Evolutionary conservation across 2,113 vertebrate genomes (phyloP), one percentile per base, ranked within the genome.

Genomic region (Sinocyclocheilus maitianheensis): DNA sequence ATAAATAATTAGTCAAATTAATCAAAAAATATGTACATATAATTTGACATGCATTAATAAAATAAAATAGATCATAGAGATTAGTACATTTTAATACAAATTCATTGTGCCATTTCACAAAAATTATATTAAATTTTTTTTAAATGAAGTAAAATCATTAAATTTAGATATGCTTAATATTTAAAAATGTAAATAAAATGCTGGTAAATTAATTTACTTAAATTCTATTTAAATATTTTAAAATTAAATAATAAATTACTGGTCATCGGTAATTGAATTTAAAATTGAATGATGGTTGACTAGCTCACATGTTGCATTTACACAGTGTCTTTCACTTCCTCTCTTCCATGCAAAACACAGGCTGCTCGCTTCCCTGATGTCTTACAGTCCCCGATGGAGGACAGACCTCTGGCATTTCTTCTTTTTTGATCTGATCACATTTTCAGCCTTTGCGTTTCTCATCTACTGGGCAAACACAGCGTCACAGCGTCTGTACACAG

Each of bases 401-500:
- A 79, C 34, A 79, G 34, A 62, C 77, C 53, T 74, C 67, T 63
- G 77, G 26, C 63, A 46, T 51, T 26, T 72, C 53, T 69, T 83
- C 48, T 51, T 76, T 81, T 79, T 53, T 53, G 40, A 85, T 55
- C 65, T 55, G 65, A n/a, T 75, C 48, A 62, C 24, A 65, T n/a
- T 55, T 75, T 67, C 16, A 65, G 60, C 30, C 37, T 85, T 76
- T 72, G 34, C 20, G 22, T 53, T 46, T 62, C n/a, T 48, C 60
- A 51, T 60, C 55, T 60, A 60, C 43, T 43, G 53, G 30, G 62
- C 77, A 81, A 79, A 82, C 84, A 84, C 51, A 79, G 18, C 3
- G 40, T 26, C 75, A 26, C 26, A 26, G 26, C 26, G 26, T 26
- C 26, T 26, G 26, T 82, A 75, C 60, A 62, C 20, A 51, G 72